Base-by-base conservation (phyloP, 2,888 invertebrate genomes). In the Arrhopalites spinosus region DNA sequence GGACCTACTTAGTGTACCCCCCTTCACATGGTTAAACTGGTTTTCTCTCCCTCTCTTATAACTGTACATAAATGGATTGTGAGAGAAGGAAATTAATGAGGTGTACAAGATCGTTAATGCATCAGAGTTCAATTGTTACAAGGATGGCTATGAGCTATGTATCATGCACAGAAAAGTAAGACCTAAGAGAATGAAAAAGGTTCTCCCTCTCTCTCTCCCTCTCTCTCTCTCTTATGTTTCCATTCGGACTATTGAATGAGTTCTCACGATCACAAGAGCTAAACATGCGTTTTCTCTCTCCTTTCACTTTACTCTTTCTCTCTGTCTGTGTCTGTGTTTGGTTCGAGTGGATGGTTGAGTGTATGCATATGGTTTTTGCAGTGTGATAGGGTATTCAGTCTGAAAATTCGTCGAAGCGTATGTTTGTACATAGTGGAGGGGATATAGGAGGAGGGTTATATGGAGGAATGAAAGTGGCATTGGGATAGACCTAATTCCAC, bases 31-130 rank as follows among this genome's bases (percentile, higher is more conserved):
- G 3, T 36, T 36, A 36, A 11, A 7, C 36, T 36, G 1, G 15
- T 23, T 23, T 50, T 25, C 43, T 23, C 67, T 67, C 23, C 23
- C 43, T 66, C 36, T 30, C 8, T 20, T 23, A 1, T 5, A 7
- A 8, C 25, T 67, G 17, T 64, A 36, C 63, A 36, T 73, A 64
- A 64, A 50, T 50, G 67, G 63, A 74, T 36, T 36, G 5, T 70
- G 73, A 56, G 75, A 70, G 70, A 74, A 69, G 76, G 74, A 75
- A 78, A 79, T 81, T 81, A 81, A 81, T 81, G 81, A 81, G 78
- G 81, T 81, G 78, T 77, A 78, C 77, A 78, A 78, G 77, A 79
- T 79, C 77, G 78, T 77, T 79, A 77, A 77, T 74, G 77, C 63
- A 77, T 77, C 70, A 71, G 71, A 61, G 67, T 70, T 73, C 73